Evolutionary conservation across 1,140 invertebrate genomes (phyloP).

Genomic region (Diorhabda elongata): DNA sequence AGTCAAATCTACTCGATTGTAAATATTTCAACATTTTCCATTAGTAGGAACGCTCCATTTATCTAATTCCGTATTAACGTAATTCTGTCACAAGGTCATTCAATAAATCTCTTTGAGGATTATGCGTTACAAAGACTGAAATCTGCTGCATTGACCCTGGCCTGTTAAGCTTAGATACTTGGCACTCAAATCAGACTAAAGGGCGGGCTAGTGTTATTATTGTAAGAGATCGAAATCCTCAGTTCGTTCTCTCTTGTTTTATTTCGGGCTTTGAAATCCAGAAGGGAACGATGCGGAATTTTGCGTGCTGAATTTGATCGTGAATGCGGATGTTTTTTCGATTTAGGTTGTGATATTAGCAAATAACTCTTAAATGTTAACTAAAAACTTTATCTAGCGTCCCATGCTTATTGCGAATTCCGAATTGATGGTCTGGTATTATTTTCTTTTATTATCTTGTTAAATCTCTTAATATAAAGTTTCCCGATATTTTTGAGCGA

Average conservation of each 20-base stretch:
- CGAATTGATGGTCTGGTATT: no score
- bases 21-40: no score
- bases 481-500: no score
- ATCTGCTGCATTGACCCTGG: slow-evolving; percentile 1
- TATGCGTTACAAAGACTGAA: neutral
- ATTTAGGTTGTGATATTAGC: no score
- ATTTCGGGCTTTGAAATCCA: neutral
- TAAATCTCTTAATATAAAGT: no score
- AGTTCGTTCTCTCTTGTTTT: neutral
- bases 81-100: neutral
- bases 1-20: no score
- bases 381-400: no score
- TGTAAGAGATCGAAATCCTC: neutral
- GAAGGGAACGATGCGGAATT: neutral
- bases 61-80: neutral
- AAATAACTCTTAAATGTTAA: no score
- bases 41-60: neutral
- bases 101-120: neutral
- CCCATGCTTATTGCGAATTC: no score
- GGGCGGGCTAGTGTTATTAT: neutral
- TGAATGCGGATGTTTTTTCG: no score
- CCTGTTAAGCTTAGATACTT: neutral
- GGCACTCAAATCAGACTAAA: neutral
- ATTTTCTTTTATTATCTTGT: no score
- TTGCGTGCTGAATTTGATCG: neutral